Evolutionary conservation across 2,797 vertebrate genomes (phyloP).

Genomic region (Spheniscus humboldti): DNA sequence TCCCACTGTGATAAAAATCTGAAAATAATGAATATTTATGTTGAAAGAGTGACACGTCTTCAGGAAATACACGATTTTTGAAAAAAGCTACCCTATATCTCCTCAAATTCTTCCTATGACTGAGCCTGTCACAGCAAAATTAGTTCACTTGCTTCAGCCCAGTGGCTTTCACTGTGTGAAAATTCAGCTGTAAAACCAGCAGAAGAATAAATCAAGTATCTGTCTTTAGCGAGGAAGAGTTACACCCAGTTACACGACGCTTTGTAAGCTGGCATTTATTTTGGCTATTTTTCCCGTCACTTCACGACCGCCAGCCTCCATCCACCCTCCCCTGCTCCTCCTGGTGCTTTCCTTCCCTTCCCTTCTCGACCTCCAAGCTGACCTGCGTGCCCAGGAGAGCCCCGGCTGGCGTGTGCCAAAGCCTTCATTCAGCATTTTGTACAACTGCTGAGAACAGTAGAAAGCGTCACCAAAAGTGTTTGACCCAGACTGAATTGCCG

Average conservation of each 20-base stretch:
- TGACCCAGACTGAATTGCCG: rapidly evolving
- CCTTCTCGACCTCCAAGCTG: background rate
- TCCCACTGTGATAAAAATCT: background rate
- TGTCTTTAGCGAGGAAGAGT: background rate
- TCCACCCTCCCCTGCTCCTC: background rate
- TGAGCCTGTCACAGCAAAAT: background rate
- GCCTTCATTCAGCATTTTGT: rapidly evolving
- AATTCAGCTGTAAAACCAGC: background rate
- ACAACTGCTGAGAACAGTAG: background rate
- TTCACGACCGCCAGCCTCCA: background rate
- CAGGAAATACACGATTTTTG: background rate
- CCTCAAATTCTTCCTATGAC: background rate
- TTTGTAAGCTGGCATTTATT: background rate
- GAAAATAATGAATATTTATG: background rate
- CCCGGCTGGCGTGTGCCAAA: background rate
- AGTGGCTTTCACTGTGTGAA: background rate
- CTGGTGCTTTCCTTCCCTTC: background rate
- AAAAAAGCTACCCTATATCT: background rate
- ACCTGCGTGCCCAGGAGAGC: background rate
- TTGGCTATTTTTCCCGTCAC: background rate
- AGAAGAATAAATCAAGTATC: background rate
- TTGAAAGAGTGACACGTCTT: background rate
- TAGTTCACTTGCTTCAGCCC: background rate
- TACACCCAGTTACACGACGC: background rate
- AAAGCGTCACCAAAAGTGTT: background rate